Base-by-base conservation (phyloP, 2,797 vertebrate species). In the Rhinichthys osculus region DNA sequence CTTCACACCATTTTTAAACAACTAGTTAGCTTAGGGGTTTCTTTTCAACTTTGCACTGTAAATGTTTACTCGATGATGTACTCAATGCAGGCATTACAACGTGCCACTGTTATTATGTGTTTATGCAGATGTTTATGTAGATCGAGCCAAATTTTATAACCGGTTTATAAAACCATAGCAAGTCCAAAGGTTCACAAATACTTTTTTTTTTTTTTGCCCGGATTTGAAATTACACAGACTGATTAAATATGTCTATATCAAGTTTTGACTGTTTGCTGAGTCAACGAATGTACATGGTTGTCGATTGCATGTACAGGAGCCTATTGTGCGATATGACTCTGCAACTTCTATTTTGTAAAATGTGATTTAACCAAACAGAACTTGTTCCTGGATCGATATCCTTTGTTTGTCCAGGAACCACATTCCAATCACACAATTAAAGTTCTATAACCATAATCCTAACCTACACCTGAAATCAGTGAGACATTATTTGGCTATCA, bases 401-500 rank as follows among this genome's bases (percentile, higher is more conserved):
- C 19, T 21, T 40, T 78, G 54, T 78, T 62, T 78, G 7, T 64
- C 57, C 54, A 78, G 77, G 57, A 78, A 78, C 52, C 76, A 78
- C 54, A 27, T 62, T 78, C 5, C 57, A 77, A 9, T n/a, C 11
- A 40, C 19, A 42, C 35, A 62, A 17, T 27, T 23, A 0, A 27
- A 17, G 38, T 27, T 78, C 23, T n/a, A 57, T n/a, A 30, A 78
- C n/a, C 23, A 27, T 62, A 78, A 27, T 11, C 23, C 14, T 50
- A 50, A 73, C n/a, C 27, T 52, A 11, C 30, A 19, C 35, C 38
- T 59, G 14, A 40, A 40, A 17, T 17, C 23, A 27, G 23, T 17
- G 33, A 40, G 52, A n/a, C 66, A 21, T 69, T 69, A 38, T 59
- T 57, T n/a, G 7, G 52, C 21, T n/a, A 16, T 17, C 14, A n/a